phyloP scores from a whole-genome alignment of 2,888 invertebrate genomes.

The Tetramorium bicarinatum region DNA sequence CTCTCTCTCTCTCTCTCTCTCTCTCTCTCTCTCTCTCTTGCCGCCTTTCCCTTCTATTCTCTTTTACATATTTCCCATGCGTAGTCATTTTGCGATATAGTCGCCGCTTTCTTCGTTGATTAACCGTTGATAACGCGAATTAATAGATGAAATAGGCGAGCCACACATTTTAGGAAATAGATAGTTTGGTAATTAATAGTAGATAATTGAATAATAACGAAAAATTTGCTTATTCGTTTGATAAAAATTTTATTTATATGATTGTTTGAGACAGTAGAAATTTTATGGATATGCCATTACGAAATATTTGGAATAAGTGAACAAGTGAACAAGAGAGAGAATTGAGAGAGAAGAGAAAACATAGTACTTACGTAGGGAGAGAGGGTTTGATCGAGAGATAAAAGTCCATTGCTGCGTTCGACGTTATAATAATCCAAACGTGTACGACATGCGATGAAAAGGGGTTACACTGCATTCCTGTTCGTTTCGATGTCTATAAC shows the following conservation, averaged over 20 bases:
- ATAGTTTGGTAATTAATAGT: background rate
- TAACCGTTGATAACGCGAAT: constrained; percentile 8
- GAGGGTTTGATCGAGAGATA: constrained; percentile 50
- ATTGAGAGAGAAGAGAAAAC: background rate
- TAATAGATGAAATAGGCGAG: constrained; percentile 10
- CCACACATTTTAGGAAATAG: background rate
- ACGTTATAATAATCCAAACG: constrained; percentile 57
- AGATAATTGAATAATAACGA: background rate
- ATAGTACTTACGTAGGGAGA: background rate
- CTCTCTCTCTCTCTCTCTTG: background rate
- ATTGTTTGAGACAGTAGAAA: background rate
- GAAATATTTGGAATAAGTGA: constrained; percentile 36
- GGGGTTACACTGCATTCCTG: constrained; percentile 74
- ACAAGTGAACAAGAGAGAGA: background rate
- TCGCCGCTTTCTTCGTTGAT: constrained; percentile 25
- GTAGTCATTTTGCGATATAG: constrained; percentile 43
- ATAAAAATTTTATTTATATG: background rate
- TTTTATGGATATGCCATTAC: background rate
- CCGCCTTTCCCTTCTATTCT: background rate
- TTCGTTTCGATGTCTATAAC: constrained; percentile 69
- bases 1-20: too few relatives aligned
- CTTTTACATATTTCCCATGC: constrained; percentile 38
- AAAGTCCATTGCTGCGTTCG: constrained; percentile 63
- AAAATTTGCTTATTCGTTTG: background rate
- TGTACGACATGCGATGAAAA: constrained; percentile 61